Evolutionary conservation across 2,797 vertebrate species (phyloP).

Genomic region (Pyrocephalus nanus): DNA sequence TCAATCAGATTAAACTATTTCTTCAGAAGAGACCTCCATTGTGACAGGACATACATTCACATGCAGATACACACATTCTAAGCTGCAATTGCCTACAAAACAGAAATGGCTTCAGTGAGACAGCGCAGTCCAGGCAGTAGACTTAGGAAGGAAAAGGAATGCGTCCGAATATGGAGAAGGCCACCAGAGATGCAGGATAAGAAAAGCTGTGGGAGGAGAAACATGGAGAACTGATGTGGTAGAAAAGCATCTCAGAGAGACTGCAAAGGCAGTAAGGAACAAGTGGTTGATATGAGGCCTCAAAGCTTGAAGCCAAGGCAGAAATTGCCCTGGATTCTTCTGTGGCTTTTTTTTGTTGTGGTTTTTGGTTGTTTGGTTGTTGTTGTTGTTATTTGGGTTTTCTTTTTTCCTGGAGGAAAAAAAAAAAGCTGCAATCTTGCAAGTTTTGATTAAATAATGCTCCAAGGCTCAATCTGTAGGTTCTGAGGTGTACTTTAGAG

Average conservation of each 20-base stretch:
- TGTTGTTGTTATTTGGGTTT: accelerated
- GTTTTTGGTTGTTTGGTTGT: neutral
- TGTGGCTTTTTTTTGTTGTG: too few species aligned
- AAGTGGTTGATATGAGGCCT: neutral
- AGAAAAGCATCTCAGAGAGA: neutral
- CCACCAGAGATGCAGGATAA: neutral
- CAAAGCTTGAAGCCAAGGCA: neutral
- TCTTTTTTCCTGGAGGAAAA: neutral
- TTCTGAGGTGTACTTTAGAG: neutral
- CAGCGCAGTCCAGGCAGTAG: neutral
- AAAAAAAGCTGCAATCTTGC: neutral
- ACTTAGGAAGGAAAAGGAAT: neutral
- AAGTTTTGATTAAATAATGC: neutral
- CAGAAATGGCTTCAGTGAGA: neutral
- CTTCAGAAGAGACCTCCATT: neutral
- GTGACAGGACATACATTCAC: neutral
- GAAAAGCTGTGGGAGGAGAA: neutral
- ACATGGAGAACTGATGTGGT: neutral
- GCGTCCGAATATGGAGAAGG: neutral
- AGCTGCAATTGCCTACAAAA: neutral
- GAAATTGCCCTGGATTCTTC: neutral
- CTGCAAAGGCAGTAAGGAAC: neutral
- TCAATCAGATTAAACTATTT: neutral
- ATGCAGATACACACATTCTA: neutral
- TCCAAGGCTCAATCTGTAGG: neutral